Evolutionary conservation across 64 coral and sea anemone species (phyloP), one percentile per base, ranked within the genome.

Genomic region (Hydrozoanthus tunicans): DNA sequence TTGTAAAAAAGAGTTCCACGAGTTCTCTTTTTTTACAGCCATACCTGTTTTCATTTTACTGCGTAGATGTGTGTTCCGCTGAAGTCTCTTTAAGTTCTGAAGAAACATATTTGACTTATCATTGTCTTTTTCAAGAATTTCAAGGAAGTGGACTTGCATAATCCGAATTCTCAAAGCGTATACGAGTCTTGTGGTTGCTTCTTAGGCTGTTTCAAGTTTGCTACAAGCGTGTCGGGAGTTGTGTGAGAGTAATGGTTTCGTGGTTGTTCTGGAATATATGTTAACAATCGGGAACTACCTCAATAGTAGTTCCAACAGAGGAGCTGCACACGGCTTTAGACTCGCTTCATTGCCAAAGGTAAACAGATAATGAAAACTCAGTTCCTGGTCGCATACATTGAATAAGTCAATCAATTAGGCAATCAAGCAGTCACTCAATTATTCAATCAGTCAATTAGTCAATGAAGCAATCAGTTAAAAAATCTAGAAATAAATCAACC

Each of bases 251-350:
- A 86, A 92, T 8, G 90, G 85, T 72, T 99, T 99, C 80, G 66
- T 83, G 26, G 64, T 95, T 24, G 79, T 94, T 72, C 62, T 99
- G 26, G 97, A 96, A 68, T 99, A 99, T 70, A 89, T 99, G 32
- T 63, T 99, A 74, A 93, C 97, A 55, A 95, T 99, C 77, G 97
- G 97, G 3, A 99, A 99, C 73, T 96, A 96, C 71, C 64, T 99
- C 0, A 99, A 99, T 81, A 85, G 85, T 53, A 93, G 94, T 1
- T 94, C 94, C 1, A 99, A 91, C 54, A 92, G 86, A 73, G 97
- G 94, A 64, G 92, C 86, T 0, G 97, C 94, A 9, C 84, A 99
- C 90, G 97, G 97, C 17, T 96, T 99, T 53, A 91, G 90, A 73
- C 90, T 99, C 58, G 80, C 92, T 13, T 91, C 92, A 9, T 77